Conservation (phyloP, 2,797 vertebrate genomes). For the Pagetopsis macropterus region DNA sequence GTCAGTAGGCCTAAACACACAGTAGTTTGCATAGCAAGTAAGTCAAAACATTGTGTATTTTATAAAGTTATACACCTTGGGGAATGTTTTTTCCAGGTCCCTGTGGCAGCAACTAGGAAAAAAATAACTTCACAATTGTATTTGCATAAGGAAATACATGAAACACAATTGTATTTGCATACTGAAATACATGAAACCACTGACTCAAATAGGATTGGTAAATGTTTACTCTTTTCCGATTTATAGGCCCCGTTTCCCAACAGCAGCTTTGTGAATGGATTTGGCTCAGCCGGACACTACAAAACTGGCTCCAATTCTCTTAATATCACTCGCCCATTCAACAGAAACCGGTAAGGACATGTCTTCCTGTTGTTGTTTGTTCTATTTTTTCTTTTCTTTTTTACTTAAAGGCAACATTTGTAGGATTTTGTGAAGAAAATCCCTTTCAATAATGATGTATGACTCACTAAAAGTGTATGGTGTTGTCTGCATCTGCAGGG, state of each 20-base stretch:
- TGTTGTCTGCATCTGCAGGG: no score
- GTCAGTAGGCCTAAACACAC: not conserved
- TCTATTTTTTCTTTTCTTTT: not conserved
- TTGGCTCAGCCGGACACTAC: conserved; percentile 91
- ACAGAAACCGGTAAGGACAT: conserved; percentile 91
- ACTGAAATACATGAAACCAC: not conserved
- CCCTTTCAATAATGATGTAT: no score
- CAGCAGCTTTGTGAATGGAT: conserved; percentile 96
- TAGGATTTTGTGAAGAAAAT: no score
- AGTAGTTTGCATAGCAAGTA: conserved; percentile 7
- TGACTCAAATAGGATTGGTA: not conserved
- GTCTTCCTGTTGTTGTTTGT: fast-evolving
- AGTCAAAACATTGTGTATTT: not conserved
- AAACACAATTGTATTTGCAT: not conserved
- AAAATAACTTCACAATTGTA: not conserved
- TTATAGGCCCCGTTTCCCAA: conserved; percentile 96
- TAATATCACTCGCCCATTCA: conserved; percentile 92
- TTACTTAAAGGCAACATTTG: not conserved
- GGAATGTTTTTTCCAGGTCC: not conserved
- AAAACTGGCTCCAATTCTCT: conserved; percentile 91
- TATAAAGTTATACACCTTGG: not conserved
- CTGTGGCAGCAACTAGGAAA: not conserved
- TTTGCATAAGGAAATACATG: not conserved
- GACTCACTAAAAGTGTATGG: no score
- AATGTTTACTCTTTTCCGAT: not conserved